Evolutionary conservation across 30 jellyfish, hydroid and myxozoan genomes (phyloP).

Genomic region (Sanderia malayensis): DNA sequence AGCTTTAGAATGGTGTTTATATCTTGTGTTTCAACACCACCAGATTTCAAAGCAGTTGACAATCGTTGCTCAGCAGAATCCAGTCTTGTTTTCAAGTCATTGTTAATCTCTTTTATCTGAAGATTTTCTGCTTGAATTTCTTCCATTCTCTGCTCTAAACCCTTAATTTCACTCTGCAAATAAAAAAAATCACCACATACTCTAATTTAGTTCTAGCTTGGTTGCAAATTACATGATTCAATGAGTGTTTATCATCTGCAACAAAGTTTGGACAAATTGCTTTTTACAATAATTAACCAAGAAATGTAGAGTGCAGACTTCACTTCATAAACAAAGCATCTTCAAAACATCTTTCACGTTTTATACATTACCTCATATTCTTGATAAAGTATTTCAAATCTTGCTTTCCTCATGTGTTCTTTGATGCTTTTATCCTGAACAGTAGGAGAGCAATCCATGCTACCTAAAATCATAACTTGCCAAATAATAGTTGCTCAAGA

Average conservation of each 20-base stretch:
- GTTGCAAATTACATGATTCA: too few relatives aligned
- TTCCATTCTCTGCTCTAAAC: slow-evolving; percentile 52
- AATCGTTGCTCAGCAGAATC: slow-evolving; percentile 57
- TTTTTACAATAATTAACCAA: too few relatives aligned
- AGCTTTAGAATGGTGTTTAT: slow-evolving; percentile 78
- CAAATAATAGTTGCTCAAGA: too few relatives aligned
- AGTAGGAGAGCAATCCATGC: slow-evolving; percentile 68
- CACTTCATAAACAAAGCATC: neutral
- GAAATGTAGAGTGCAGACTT: too few relatives aligned
- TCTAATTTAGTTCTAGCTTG: too few relatives aligned
- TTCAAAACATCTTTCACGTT: neutral
- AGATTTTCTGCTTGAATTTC: slow-evolving; percentile 59
- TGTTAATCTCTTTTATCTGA: slow-evolving; percentile 56
- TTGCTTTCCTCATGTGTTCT: slow-evolving; percentile 85
- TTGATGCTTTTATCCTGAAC: slow-evolving; percentile 48
- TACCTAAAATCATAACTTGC: slow-evolving; percentile 64
- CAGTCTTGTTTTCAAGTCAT: slow-evolving; percentile 58
- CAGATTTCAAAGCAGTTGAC: slow-evolving; percentile 28
- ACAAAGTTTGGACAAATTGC: too few relatives aligned
- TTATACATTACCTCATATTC: slow-evolving; percentile 80
- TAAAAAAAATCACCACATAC: too few relatives aligned
- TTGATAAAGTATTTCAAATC: slow-evolving; percentile 83
- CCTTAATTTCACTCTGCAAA: slow-evolving; percentile 64
- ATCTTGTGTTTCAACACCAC: slow-evolving; percentile 51
- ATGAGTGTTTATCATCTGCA: too few relatives aligned